Percentiles rank a stretch among this genome's conserved stretches.
phyloP scores from a whole-genome alignment of 1,140 invertebrate species.

The Vollenhovia emeryi region DNA sequence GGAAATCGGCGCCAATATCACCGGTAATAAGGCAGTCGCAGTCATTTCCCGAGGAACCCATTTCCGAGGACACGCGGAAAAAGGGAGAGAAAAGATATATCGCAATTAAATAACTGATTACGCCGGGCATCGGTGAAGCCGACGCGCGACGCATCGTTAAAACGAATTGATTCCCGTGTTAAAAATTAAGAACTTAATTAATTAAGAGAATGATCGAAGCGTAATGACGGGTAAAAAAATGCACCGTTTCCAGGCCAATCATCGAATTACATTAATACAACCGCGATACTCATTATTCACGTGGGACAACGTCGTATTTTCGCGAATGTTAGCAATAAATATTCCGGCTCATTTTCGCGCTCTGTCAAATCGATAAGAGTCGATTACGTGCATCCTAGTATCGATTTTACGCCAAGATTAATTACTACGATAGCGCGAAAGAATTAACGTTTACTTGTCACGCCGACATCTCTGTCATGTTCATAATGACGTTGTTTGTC shows the following conservation, averaged over 20 bases:
- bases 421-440: conserved; percentile 21
- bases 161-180: background rate
- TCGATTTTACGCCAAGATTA: conserved; percentile 47
- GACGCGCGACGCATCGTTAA: background rate
- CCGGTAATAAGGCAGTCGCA: background rate
- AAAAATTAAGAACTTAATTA: background rate
- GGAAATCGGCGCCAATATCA: background rate
- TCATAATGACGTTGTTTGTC: background rate
- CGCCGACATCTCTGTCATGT: background rate
- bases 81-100: background rate
- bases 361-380: conserved; percentile 3
- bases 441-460: conserved; percentile 24
- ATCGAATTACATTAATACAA: background rate
- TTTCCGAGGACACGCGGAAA: background rate
- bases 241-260: background rate
- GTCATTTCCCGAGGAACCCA: conserved; percentile 7
- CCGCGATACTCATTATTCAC: background rate
- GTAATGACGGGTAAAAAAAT: background rate
- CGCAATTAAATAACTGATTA: background rate
- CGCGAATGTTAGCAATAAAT: background rate
- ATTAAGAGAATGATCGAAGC: background rate
- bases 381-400: conserved; percentile 13
- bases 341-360: background rate
- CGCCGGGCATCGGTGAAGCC: background rate
- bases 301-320: background rate